A percentile compares a stretch with the other conserved stretches of the same genome.
Evolutionary conservation across 2,888 invertebrate genomes (phyloP).

Genomic region (Byasa hedistus): DNA sequence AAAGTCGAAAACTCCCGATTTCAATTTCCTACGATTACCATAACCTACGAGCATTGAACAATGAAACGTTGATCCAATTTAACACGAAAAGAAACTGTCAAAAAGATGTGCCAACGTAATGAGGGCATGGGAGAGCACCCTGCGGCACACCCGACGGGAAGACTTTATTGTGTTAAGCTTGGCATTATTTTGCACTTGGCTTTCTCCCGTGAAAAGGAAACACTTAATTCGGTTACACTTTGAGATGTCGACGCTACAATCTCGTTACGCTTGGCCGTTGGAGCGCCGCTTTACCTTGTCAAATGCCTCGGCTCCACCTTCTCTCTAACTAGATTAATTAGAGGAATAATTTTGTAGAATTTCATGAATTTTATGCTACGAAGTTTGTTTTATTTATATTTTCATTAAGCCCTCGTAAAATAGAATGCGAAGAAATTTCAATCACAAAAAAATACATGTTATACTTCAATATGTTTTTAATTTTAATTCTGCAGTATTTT

Average conservation of each 20-base stretch:
- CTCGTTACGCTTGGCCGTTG: constrained; percentile 70
- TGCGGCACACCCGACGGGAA: constrained; percentile 61
- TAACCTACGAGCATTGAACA: constrained; percentile 55
- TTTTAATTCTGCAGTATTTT: too few species aligned
- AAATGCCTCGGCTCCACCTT: constrained; percentile 63
- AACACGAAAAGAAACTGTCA: constrained; percentile 65
- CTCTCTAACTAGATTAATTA: constrained; percentile 40
- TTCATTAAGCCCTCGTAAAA: background rate
- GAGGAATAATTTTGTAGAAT: constrained; percentile 26
- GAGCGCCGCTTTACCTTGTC: constrained; percentile 67
- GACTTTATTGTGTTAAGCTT: constrained; percentile 75
- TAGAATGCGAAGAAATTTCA: too few species aligned
- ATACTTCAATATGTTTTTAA: too few species aligned
- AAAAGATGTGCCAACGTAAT: constrained; percentile 64
- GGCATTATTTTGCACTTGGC: constrained; percentile 74
- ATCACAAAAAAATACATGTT: too few species aligned
- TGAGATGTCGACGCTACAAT: constrained; percentile 77
- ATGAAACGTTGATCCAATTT: constrained; percentile 70
- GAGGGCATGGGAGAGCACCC: constrained; percentile 63
- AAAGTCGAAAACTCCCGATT: constrained; percentile 46
- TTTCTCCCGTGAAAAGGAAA: constrained; percentile 69
- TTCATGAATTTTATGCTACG: constrained; percentile 20
- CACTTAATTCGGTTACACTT: constrained; percentile 78
- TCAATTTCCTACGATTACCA: constrained; percentile 53
- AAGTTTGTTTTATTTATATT: constrained; percentile 4